Conservation (phyloP, 1,140 invertebrate genomes). For the Sitobion miscanthi region DNA sequence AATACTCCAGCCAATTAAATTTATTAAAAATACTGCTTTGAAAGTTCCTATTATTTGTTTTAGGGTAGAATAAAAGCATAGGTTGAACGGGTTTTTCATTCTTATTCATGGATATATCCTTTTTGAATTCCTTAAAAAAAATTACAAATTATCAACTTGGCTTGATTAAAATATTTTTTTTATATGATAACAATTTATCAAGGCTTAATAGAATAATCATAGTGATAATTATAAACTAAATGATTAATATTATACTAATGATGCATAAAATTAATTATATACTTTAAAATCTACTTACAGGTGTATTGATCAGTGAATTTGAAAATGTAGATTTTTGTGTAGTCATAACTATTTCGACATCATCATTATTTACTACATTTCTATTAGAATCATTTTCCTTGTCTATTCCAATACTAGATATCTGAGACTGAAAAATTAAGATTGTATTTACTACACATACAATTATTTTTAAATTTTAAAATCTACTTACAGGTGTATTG, state of each 20-base stretch:
- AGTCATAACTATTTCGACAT: neutral
- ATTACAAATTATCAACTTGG: no score
- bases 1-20: constrained; percentile 19
- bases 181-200: no score
- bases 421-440: no score
- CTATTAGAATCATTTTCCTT: no score
- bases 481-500: no score
- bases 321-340: neutral
- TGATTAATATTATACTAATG: neutral
- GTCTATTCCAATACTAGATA: no score
- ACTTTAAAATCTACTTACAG: neutral
- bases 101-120: neutral
- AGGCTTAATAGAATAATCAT: no score
- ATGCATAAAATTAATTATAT: neutral
- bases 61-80: neutral
- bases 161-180: no score
- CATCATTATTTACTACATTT: no score
- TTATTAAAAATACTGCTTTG: neutral
- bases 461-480: no score
- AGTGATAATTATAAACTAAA: no score
- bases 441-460: no score
- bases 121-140: neutral
- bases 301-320: neutral
- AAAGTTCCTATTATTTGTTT: constrained; percentile 18
- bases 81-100: neutral